These are phyloP conservation scores for Gobio gobio DNA, from an alignment of 2,113 vertebrate genomes.

Conservation along the genomic window DNA sequence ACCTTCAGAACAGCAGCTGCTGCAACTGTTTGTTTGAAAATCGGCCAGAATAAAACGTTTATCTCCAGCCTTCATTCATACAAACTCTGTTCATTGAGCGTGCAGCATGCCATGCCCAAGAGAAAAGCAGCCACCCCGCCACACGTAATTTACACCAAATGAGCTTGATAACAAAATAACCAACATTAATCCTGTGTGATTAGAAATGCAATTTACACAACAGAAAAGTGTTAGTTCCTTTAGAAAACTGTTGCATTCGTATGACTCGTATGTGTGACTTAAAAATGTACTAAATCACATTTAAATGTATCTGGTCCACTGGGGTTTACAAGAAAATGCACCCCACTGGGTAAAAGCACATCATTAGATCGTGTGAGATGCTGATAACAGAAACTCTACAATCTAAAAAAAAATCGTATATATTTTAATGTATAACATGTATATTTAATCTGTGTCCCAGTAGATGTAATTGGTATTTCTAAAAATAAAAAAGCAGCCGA, in stretches of 20 bases:
- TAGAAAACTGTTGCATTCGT: not conserved
- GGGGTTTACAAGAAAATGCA: not conserved
- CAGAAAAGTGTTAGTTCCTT: constrained; percentile 24
- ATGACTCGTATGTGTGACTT: not conserved
- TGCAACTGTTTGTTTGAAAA: not conserved
- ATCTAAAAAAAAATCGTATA: too few species aligned
- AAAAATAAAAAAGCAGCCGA: not conserved
- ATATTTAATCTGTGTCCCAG: not conserved
- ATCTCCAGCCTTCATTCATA: not conserved
- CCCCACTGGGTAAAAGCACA: not conserved
- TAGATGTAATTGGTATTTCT: too few species aligned
- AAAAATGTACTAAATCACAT: not conserved
- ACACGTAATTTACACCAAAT: constrained; percentile 37
- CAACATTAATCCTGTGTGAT: constrained; percentile 41
- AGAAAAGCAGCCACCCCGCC: not conserved
- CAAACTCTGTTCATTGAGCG: constrained; percentile 11
- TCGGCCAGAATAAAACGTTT: too few species aligned
- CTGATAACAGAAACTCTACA: not conserved
- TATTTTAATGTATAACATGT: not conserved
- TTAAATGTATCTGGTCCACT: not conserved
- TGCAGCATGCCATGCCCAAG: not conserved
- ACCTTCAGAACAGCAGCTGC: not conserved
- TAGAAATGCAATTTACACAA: constrained; percentile 46
- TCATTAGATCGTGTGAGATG: not conserved
- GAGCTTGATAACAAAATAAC: constrained; percentile 22